Evolutionary conservation across 2,113 vertebrate species (phyloP).

Genomic region (Xiphophorus hellerii): DNA sequence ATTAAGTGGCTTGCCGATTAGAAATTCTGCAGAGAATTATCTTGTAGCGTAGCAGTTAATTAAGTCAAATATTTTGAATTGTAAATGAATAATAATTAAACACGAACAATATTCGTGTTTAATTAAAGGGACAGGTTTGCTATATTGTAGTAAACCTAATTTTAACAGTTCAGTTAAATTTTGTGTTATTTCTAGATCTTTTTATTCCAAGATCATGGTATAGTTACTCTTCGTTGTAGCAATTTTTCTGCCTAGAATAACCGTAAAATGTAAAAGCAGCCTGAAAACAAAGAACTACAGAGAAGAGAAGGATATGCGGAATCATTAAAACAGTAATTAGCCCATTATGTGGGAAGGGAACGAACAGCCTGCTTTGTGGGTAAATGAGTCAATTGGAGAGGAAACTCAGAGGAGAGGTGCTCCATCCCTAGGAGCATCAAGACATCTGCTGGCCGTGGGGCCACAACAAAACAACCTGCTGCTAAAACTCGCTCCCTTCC

Average conservation of each 20-base stretch:
- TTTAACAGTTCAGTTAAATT: not conserved
- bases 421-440: constrained; percentile 62
- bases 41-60: not conserved
- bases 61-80: not conserved
- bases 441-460: constrained; percentile 75
- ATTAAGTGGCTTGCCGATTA: constrained; percentile 27
- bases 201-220: not conserved
- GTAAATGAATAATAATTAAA: too few species aligned
- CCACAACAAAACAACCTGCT: constrained; percentile 74
- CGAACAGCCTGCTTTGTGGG: constrained; percentile 73
- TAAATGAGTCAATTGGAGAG: constrained; percentile 81
- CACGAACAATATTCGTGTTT: too few species aligned
- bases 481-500: constrained; percentile 37
- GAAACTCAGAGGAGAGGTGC: constrained; percentile 71
- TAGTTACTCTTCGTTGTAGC: not conserved
- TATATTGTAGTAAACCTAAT: not conserved
- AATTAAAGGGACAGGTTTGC: too few species aligned
- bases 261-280: constrained; percentile 8
- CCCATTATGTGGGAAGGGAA: constrained; percentile 70
- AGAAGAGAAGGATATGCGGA: constrained; percentile 51
- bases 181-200: not conserved
- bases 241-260: constrained; percentile 35
- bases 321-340: constrained; percentile 80
- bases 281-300: constrained; percentile 49
- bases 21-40: constrained; percentile 12